phyloP scores from a whole-genome alignment of 2,797 vertebrate genomes.

The Antennarius maculatus region DNA sequence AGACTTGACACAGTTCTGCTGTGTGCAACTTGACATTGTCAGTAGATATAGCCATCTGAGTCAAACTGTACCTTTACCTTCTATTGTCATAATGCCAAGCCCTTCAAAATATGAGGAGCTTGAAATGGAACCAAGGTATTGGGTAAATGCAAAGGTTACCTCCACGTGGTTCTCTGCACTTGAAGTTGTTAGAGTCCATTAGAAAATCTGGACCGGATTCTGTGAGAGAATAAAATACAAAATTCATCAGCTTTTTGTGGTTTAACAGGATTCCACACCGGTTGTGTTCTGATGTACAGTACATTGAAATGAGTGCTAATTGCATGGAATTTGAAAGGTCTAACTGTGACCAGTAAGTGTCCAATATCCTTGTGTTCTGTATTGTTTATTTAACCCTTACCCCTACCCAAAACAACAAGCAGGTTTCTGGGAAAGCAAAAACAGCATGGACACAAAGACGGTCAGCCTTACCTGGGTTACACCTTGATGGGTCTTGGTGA shows the following conservation, averaged over 20 bases:
- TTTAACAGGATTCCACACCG: constrained; percentile 6
- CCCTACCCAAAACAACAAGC: too few relatives aligned
- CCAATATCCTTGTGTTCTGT: not conserved
- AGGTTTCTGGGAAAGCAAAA: too few relatives aligned
- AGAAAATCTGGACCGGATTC: constrained; percentile 88
- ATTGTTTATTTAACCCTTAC: too few relatives aligned
- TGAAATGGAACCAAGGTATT: not conserved
- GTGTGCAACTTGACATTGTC: too few relatives aligned
- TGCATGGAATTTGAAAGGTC: not conserved
- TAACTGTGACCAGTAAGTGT: not conserved
- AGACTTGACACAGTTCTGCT: too few relatives aligned
- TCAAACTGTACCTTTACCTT: too few relatives aligned
- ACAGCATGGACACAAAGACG: not conserved
- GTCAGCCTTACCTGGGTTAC: constrained; percentile 78
- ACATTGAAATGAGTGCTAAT: not conserved
- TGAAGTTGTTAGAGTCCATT: constrained; percentile 90
- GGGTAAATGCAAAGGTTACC: constrained; percentile 48
- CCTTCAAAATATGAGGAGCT: not conserved
- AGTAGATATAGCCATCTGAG: too few relatives aligned
- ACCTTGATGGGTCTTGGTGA: constrained; percentile 77
- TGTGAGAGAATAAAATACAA: constrained; percentile 29
- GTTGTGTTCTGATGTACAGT: not conserved
- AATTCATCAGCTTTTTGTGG: constrained; percentile 1
- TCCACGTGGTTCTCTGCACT: constrained; percentile 84
- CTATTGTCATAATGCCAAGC: not conserved